phyloP scores from a whole-genome alignment of 2,797 vertebrate genomes.

The Hemitrygon akajei region DNA sequence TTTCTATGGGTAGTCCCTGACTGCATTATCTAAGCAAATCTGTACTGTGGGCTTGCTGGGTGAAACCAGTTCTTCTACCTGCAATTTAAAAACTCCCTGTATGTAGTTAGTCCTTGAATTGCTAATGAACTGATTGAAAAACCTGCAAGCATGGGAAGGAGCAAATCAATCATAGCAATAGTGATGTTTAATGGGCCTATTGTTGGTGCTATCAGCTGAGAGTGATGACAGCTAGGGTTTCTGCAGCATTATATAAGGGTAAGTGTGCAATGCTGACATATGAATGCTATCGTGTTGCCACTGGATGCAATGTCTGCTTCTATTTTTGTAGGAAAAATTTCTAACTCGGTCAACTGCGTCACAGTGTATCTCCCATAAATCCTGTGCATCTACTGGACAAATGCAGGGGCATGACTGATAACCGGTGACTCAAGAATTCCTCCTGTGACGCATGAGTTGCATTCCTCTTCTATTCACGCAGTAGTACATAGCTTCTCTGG shows the following conservation, averaged over 20 bases:
- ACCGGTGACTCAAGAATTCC: slow-evolving; percentile 7
- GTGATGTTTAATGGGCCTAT: background rate
- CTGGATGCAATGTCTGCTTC: background rate
- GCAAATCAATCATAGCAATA: slow-evolving; percentile 14
- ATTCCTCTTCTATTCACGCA: background rate
- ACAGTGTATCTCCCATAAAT: background rate
- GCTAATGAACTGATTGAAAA: slow-evolving; percentile 7
- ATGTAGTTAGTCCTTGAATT: background rate
- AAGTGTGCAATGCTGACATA: background rate
- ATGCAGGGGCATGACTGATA: background rate
- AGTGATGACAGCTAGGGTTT: slow-evolving; percentile 21
- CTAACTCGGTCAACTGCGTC: background rate
- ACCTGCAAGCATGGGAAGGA: background rate
- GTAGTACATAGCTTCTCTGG: background rate
- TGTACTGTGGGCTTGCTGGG: background rate
- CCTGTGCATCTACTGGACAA: background rate
- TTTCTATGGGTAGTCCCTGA: background rate
- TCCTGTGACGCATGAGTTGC: background rate
- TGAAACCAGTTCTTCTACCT: background rate
- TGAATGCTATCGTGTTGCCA: slow-evolving; percentile 14
- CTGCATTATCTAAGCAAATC: background rate
- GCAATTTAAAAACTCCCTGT: background rate
- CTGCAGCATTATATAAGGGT: background rate
- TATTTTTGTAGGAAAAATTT: background rate
- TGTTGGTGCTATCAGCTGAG: slow-evolving; percentile 13